Base-by-base conservation (phyloP, 2,888 invertebrate species). In the Apodemia zela region DNA sequence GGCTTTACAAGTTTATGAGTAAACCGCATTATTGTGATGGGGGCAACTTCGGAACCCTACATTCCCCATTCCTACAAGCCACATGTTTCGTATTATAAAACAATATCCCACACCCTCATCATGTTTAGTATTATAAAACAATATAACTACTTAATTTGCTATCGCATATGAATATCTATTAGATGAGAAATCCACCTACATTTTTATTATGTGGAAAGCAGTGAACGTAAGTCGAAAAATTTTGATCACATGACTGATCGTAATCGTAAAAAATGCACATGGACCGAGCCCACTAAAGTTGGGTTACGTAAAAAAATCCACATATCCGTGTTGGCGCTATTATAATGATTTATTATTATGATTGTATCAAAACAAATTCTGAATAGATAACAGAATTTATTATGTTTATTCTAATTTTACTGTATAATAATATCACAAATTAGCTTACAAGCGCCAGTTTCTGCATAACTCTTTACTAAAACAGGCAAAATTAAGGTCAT, bases 251-350 rank as follows among this genome's bases (percentile, higher is more conserved):
- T 54, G 54, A 54, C 54, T 25, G 42, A 45, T 45, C n/a, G 15
- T 45, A 45, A 45, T 45, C 33, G 10, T 33, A 33, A 33, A 33
- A 33, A 45, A 45, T 25, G 54, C 54, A 54, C 25, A 54, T 54
- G 25, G 54, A 21, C 21, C 21, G 15, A 13, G 21, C 21, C 54
- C 54, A 54, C 11, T 25, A 54, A 13, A 17, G 13, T 21, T 25
- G 15, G 38, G 21, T 54, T 54, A 54, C 54, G 54, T 54, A 54
- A 54, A 18, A 33, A 25, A 11, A 54, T 54, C 15, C 54, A 25
- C 54, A 54, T 25, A 54, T 54, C 54, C 54, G 54, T 21, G 54
- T 54, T 54, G 13, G 54, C 54, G 54, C 25, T 11, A 18, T 54
- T 25, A 25, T 6, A 13, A 21, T 54, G 25, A 54, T 25, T 21